phyloP scores from a whole-genome alignment of 2,797 vertebrate species.

The Fundulus diaphanus region DNA sequence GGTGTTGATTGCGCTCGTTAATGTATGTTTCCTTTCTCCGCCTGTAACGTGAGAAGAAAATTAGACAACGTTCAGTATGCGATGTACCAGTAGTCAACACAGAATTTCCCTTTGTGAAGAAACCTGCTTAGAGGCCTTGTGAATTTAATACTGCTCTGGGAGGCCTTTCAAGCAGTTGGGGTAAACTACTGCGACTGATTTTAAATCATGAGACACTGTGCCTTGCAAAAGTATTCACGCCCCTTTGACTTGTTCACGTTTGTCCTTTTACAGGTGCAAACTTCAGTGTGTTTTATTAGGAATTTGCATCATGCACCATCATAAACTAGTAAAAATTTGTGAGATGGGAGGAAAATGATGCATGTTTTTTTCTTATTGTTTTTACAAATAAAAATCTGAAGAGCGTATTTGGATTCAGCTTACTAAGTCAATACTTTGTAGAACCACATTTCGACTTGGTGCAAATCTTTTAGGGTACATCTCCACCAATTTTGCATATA shows the following conservation, averaged over 20 bases:
- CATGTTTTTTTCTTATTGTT: neutral
- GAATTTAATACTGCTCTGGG: conserved; percentile 48
- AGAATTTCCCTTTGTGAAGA: conserved; percentile 42
- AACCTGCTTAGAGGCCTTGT: conserved; percentile 46
- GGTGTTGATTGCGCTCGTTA: neutral
- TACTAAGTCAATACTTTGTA: neutral
- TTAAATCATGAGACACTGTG: neutral
- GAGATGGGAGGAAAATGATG: neutral
- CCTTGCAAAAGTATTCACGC: neutral
- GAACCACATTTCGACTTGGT: neutral
- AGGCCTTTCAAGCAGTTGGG: conserved; percentile 30
- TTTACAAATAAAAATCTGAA: neutral
- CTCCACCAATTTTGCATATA: neutral
- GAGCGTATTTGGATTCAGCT: neutral
- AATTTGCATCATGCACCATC: neutral
- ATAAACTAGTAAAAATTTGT: neutral
- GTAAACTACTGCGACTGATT: conserved; percentile 6
- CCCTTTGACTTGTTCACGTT: neutral
- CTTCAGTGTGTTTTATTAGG: neutral
- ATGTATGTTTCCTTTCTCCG: conserved; percentile 11
- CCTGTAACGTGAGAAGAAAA: conserved; percentile 25
- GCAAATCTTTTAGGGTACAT: neutral
- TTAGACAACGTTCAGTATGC: conserved; percentile 38
- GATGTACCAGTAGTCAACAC: conserved; percentile 29
- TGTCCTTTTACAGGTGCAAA: neutral